These are phyloP conservation scores for Platyura marginata DNA, from an alignment of 1,140 invertebrate species.

Conservation along the genomic window DNA sequence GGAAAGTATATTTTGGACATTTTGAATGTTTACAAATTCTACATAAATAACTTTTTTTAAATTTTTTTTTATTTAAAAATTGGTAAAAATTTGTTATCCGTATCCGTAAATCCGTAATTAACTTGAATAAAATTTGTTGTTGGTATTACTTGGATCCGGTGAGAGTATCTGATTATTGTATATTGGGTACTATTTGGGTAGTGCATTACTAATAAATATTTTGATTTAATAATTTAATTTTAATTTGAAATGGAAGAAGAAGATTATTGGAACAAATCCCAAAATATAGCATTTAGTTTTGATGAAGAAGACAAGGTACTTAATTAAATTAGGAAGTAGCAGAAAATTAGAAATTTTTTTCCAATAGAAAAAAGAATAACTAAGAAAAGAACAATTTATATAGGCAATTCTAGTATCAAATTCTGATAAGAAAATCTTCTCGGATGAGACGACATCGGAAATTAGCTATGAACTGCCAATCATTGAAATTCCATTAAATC, in stretches of 20 bases:
- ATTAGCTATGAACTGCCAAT: slow-evolving; percentile 1
- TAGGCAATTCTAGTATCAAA: not conserved
- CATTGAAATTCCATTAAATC: not conserved
- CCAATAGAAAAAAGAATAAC: not conserved
- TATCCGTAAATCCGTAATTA: too few species aligned
- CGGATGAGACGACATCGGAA: slow-evolving; percentile 4
- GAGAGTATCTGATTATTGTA: too few species aligned
- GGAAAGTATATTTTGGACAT: too few species aligned
- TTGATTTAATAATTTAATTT: too few species aligned
- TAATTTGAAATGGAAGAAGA: slow-evolving; percentile 11
- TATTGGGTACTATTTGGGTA: too few species aligned
- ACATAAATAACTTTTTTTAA: too few species aligned
- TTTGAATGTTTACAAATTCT: too few species aligned
- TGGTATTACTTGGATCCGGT: too few species aligned
- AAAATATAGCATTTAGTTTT: slow-evolving; percentile 19
- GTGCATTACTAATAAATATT: too few species aligned
- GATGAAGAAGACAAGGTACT: slow-evolving; percentile 18
- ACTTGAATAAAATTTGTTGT: too few species aligned
- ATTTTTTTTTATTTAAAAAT: too few species aligned
- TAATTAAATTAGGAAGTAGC: not conserved
- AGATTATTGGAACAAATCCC: slow-evolving; percentile 21
- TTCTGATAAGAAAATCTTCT: not conserved
- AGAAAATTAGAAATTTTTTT: not conserved
- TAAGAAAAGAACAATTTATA: not conserved
- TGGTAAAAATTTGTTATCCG: too few species aligned